Base-by-base conservation (phyloP, 2,888 invertebrate genomes). In the Xestobium rufovillosum region DNA sequence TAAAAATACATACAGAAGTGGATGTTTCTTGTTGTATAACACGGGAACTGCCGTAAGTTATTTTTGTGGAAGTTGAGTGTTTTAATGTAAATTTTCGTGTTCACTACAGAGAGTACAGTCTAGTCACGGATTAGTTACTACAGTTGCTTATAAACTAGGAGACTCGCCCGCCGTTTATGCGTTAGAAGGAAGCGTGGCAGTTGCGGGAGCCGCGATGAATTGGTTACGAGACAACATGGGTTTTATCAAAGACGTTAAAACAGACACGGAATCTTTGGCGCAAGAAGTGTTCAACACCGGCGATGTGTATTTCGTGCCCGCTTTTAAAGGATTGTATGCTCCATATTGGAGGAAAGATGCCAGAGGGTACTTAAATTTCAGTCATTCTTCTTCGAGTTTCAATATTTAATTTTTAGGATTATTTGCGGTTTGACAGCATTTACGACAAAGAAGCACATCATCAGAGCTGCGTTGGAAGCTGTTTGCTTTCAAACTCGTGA, bases 331-430 rank as follows among this genome's bases (percentile, higher is more conserved):
- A 0, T 68, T 98, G 0, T 97, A 91, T 65, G 96, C 97, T 35
- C 98, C 98, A 0, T 92, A 97, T 59, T 99, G 97, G 97, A 78
- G 94, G 57, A 85, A 90, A 56, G 92, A 95, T 63, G 98, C 98
- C 0, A 74, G 94, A 61, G 94, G 92, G 85, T 78, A 56, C 61
- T 66, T 78, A 56, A 53, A 66, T 59, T 56, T 55, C 43, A 40
- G 36, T 47, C 42, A 41, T 34, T 38, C 38, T 39, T 26, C 15
- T 14, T 31, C 28, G 25, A 23, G 34, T 38, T 38, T 34, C 15
- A 30, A 11, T 13, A 19, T 14, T 32, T 13, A 14, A 34, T 25
- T 11, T 25, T 16, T n/a, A 76, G 80, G 42, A 62, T 90, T 9
- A 87, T 96, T 44, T 94, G 94, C 59, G 96, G 96, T 0, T 67